Percentiles rank a stretch among this genome's conserved stretches.
Evolutionary conservation across 2,888 invertebrate species (phyloP).

Genomic region (Epistrophe eligans): DNA sequence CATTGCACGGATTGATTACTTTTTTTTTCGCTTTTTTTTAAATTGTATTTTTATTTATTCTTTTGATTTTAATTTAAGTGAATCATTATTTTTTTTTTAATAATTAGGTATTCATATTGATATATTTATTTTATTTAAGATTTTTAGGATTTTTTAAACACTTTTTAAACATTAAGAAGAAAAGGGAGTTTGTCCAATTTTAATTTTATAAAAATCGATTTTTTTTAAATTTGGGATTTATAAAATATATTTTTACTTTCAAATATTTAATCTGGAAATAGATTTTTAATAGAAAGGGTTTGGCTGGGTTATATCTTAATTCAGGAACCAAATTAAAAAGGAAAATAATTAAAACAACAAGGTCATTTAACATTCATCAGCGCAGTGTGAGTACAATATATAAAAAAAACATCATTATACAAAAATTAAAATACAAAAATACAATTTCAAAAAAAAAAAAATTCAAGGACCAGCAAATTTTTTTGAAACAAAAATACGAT

Average conservation of each 20-base stretch:
- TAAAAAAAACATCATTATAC: no score
- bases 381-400: slow-evolving; percentile 50
- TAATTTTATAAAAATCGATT: neutral
- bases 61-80: slow-evolving; percentile 43
- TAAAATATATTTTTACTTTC: neutral
- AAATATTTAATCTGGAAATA: slow-evolving; percentile 66
- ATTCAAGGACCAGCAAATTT: no score
- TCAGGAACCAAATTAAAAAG: neutral
- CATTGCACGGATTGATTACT: slow-evolving; percentile 73
- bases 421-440: neutral
- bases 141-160: slow-evolving; percentile 2
- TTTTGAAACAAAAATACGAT: no score
- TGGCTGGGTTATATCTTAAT: slow-evolving; percentile 33
- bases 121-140: slow-evolving; percentile 14
- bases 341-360: slow-evolving; percentile 39
- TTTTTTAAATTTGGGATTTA: slow-evolving; percentile 20
- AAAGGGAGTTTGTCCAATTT: slow-evolving; percentile 7
- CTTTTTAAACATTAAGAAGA: neutral
- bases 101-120: slow-evolving; percentile 14
- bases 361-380: slow-evolving; percentile 71
- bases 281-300: slow-evolving; percentile 51
- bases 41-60: slow-evolving; percentile 41
- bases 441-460: neutral
- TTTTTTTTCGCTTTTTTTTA: slow-evolving; percentile 31
- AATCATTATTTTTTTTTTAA: no score